A percentile compares a stretch with the other conserved stretches of the same genome.
These are phyloP conservation scores for Abrostola triplasia DNA, from an alignment of 2,888 invertebrate species.

Conservation along the genomic window DNA sequence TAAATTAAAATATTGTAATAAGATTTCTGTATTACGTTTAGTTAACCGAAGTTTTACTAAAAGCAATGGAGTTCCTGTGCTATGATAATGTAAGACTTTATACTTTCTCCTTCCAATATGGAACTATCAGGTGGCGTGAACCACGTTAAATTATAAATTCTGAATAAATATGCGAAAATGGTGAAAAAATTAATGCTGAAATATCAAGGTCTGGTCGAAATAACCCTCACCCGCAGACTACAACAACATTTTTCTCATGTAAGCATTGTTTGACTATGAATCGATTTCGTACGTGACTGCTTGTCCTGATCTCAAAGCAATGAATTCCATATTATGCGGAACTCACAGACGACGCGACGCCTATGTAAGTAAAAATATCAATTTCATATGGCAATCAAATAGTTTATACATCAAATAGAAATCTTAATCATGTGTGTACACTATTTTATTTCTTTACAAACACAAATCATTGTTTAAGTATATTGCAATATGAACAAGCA, in stretches of 20 bases:
- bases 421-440: not conserved
- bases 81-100: too few species aligned
- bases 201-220: slow-evolving; percentile 6
- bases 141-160: too few species aligned
- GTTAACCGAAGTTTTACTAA: too few species aligned
- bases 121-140: too few species aligned
- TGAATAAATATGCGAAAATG: not conserved
- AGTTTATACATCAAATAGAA: not conserved
- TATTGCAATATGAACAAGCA: too few species aligned
- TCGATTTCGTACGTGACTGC: slow-evolving; percentile 45
- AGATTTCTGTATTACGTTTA: not conserved
- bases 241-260: slow-evolving; percentile 20
- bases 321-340: slow-evolving; percentile 22
- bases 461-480: too few species aligned
- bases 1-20: too few species aligned
- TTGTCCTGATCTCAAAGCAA: slow-evolving; percentile 26
- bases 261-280: slow-evolving; percentile 38
- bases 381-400: not conserved
- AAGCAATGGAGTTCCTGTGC: too few species aligned
- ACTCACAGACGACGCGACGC: slow-evolving; percentile 28
- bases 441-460: too few species aligned
- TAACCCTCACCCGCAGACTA: slow-evolving; percentile 11
- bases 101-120: too few species aligned
- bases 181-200: slow-evolving; percentile 11
- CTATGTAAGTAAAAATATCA: slow-evolving; percentile 1